A percentile compares a stretch with the other conserved stretches of the same genome.
phyloP scores from a whole-genome alignment of 1,140 invertebrate genomes.

The Odontomachus brunneus region DNA sequence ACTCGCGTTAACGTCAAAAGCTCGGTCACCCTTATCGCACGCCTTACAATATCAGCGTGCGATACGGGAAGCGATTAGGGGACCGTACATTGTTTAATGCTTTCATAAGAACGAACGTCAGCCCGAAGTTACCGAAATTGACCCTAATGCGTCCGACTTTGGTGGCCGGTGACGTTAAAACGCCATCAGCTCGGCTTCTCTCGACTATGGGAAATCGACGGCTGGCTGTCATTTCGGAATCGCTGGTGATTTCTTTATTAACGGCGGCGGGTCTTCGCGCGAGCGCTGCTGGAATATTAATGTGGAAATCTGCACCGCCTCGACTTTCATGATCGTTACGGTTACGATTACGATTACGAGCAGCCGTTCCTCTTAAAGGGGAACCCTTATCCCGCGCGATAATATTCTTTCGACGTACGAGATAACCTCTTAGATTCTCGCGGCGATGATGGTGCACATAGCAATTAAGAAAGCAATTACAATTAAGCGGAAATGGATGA shows the following conservation, averaged over 20 bases:
- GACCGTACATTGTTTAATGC: conserved; percentile 33
- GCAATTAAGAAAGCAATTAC: conserved; percentile 11
- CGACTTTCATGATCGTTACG: conserved; percentile 64
- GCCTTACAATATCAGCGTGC: conserved; percentile 15
- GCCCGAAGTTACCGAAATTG: conserved; percentile 37
- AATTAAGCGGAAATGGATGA: conserved; percentile 10
- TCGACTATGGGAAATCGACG: conserved; percentile 33
- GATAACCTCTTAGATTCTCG: conserved; percentile 36
- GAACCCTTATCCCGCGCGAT: conserved; percentile 44
- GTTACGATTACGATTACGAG: conserved; percentile 73
- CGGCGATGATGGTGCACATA: conserved; percentile 3
- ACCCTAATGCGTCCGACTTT: conserved; percentile 32
- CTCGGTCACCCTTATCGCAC: not conserved
- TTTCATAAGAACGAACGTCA: conserved; percentile 31
- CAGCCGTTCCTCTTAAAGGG: conserved; percentile 65
- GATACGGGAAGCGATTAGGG: conserved; percentile 17
- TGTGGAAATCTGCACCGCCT: conserved; percentile 54
- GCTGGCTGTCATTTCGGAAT: conserved; percentile 61
- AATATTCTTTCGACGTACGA: conserved; percentile 53
- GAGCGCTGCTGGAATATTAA: conserved; percentile 68
- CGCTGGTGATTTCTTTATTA: conserved; percentile 72
- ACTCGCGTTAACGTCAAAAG: conserved; percentile 1
- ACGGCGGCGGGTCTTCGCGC: conserved; percentile 41
- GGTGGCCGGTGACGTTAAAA: conserved; percentile 21
- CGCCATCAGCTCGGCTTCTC: conserved; percentile 3